Evolutionary conservation across 1,140 invertebrate species (phyloP).

Genomic region (Tetramorium simillimum): DNA sequence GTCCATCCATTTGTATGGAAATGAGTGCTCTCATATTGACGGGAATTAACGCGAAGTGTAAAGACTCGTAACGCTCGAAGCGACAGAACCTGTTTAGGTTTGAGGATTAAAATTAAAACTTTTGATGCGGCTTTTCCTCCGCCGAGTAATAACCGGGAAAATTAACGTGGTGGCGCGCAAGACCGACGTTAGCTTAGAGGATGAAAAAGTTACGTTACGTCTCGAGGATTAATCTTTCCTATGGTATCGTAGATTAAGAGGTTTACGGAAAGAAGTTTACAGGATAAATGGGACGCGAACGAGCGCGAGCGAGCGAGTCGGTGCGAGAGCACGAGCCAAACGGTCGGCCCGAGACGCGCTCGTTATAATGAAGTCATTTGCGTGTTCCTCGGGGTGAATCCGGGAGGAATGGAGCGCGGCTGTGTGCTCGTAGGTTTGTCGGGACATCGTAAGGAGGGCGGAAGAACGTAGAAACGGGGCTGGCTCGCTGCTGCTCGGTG

Average conservation of each 20-base stretch:
- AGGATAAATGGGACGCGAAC: conserved; percentile 27
- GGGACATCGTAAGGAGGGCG: neutral
- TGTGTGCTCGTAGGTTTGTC: conserved; percentile 55
- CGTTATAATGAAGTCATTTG: conserved; percentile 82
- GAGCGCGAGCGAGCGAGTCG: neutral
- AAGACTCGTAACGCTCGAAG: neutral
- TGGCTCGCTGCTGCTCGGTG: conserved; percentile 10
- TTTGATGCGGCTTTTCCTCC: neutral
- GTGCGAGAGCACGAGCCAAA: conserved; percentile 5
- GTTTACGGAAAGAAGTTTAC: neutral
- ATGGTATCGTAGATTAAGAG: conserved; percentile 32
- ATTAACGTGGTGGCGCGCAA: neutral
- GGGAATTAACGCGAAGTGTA: neutral
- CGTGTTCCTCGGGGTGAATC: conserved; percentile 78
- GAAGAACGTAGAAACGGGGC: conserved; percentile 21
- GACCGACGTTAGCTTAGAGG: neutral
- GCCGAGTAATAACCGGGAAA: conserved; percentile 1
- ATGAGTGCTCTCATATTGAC: neutral
- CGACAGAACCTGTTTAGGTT: neutral
- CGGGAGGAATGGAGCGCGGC: conserved; percentile 64
- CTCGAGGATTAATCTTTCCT: conserved; percentile 27
- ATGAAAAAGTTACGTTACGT: conserved; percentile 25
- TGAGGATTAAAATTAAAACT: conserved; percentile 14
- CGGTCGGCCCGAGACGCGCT: conserved; percentile 34
- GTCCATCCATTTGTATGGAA: neutral